Base-by-base conservation (phyloP, 2,888 invertebrate species). In the Andrena camellia region DNA sequence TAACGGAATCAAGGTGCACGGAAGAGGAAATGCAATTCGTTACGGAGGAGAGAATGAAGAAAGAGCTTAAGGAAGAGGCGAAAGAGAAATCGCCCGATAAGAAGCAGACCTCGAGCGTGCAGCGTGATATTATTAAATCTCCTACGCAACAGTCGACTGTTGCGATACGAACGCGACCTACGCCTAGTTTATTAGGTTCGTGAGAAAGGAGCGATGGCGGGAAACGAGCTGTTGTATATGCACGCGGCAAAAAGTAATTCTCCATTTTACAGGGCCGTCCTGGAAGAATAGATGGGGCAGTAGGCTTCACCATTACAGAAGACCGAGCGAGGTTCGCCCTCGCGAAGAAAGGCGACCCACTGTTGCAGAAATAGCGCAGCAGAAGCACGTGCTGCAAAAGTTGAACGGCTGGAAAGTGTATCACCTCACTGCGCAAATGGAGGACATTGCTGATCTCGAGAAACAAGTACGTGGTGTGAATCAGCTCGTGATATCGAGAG, bases 331-430 rank as follows among this genome's bases (percentile, higher is more conserved):
- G 94, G 98, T 99, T 13, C 97, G 97, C 91, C 97, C 97, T 0
- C 97, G 97, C 89, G 98, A 98, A 88, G 99, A 99, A 93, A 96
- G 98, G 83, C 96, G 97, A 81, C 97, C 98, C 0, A 96, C 97
- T 0, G 97, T 99, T 59, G 97, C 97, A 92, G 98, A 99, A 94
- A 95, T 99, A 90, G 98, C 99, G 42, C 97, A 97, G 94, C 98
- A 98, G 94, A 97, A 97, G 86, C 96, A 97, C 92, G 97, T 98
- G 70, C 95, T 97, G 86, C 97, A 98, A 91, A 98, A 97, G 94
- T 96, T 98, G 23, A 97, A 98, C 89, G 99, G 99, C 0, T 99
- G 99, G 99, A 99, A 99, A 95, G 96, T 99, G 81, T 97, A 97
- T 95, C 98, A 98, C 93, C 95, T 99, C 89, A 97, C 97, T 54